phyloP scores from a whole-genome alignment of 1,140 invertebrate genomes.

The Nilaparvata lugens region DNA sequence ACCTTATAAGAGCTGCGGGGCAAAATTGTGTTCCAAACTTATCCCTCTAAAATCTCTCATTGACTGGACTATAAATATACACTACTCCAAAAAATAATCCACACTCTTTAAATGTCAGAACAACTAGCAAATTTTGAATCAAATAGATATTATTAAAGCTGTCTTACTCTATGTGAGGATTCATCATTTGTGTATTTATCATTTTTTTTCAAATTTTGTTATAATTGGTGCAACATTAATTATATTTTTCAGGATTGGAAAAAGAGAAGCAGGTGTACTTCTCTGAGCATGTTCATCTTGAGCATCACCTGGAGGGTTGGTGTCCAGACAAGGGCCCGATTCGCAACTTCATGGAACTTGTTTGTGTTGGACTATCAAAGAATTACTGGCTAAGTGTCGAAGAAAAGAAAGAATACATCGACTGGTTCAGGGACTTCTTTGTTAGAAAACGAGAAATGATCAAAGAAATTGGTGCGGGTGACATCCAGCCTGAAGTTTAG shows the following conservation, averaged over 20 bases:
- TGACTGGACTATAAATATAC: too few species aligned
- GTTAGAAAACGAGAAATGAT: constrained; percentile 65
- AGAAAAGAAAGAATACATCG: constrained; percentile 71
- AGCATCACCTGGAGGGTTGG: constrained; percentile 72
- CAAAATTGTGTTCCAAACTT: too few species aligned
- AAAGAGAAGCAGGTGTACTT: constrained; percentile 74
- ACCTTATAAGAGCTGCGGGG: too few species aligned
- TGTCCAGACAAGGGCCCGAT: constrained; percentile 85
- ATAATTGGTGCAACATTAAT: not conserved
- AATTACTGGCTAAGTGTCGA: constrained; percentile 83
- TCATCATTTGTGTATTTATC: not conserved
- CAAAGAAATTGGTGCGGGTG: constrained; percentile 45
- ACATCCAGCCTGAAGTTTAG: not conserved
- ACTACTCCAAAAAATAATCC: too few species aligned
- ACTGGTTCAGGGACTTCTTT: constrained; percentile 91
- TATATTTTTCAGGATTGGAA: constrained; percentile 52
- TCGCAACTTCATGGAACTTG: constrained; percentile 94
- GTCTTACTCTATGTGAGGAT: not conserved
- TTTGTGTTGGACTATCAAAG: constrained; percentile 86
- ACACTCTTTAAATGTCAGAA: too few species aligned
- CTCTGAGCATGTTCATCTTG: constrained; percentile 88
- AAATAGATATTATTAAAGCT: too few species aligned
- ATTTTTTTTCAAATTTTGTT: not conserved
- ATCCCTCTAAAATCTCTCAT: too few species aligned
- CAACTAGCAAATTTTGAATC: too few species aligned